These are phyloP conservation scores for Schizothorax lantsangensis DNA, from an alignment of 2,797 vertebrate species.

Conservation along the genomic window DNA sequence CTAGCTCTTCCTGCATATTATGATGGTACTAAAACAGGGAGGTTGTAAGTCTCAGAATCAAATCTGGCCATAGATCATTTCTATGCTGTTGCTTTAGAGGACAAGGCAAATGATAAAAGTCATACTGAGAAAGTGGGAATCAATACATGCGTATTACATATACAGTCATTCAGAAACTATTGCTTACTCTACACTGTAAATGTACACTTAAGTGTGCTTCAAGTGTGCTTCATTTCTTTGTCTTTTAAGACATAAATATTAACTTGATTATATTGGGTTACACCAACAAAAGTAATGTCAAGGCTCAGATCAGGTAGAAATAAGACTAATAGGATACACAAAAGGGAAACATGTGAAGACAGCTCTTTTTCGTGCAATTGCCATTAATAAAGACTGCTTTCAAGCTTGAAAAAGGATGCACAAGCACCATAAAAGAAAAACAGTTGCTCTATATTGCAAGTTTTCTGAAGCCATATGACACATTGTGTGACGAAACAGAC, in stretches of 20 bases:
- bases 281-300: neutral
- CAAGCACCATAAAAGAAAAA: neutral
- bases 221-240: neutral
- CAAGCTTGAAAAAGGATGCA: neutral
- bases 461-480: neutral
- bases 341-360: neutral
- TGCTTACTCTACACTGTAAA: neutral
- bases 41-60: conserved; percentile 39
- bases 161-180: neutral
- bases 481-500: neutral
- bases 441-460: neutral
- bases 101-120: neutral
- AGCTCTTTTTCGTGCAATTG: neutral
- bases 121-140: neutral
- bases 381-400: neutral
- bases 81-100: neutral
- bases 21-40: conserved; percentile 54
- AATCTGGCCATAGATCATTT: conserved; percentile 11
- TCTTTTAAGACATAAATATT: neutral
- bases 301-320: neutral
- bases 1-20: conserved; percentile 59
- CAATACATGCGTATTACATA: neutral
- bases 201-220: neutral
- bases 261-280: neutral
- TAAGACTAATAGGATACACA: neutral